Percentiles rank a stretch among this genome's conserved stretches.
Conservation (phyloP, 2,888 invertebrate genomes). For the Idaea biselata region DNA sequence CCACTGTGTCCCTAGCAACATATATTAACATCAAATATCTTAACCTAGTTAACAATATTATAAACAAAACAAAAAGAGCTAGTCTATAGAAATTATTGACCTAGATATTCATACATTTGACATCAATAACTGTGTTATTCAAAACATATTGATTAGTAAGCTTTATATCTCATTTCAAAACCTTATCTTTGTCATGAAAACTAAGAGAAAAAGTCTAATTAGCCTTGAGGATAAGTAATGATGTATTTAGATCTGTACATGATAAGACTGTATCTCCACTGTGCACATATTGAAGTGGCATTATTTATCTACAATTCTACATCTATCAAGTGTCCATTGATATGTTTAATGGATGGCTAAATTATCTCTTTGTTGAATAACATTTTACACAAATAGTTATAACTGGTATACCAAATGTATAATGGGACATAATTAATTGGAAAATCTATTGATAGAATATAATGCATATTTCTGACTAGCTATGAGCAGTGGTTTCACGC, state of each 20-base stretch:
- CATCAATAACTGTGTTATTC: not conserved
- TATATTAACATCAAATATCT: constrained; percentile 4
- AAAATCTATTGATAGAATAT: not conserved
- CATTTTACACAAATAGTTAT: not conserved
- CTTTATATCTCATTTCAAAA: not conserved
- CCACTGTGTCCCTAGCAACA: constrained; percentile 72
- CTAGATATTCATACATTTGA: not conserved
- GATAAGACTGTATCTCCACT: too few species aligned
- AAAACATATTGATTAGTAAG: not conserved
- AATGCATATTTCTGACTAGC: not conserved
- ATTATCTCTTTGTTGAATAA: not conserved
- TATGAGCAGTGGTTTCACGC: not conserved
- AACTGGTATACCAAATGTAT: too few species aligned
- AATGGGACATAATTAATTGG: not conserved
- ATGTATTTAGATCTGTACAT: too few species aligned
- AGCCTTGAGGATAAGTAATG: too few species aligned
- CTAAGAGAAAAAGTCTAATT: too few species aligned
- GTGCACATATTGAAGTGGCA: not conserved
- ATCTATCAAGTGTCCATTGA: not conserved
- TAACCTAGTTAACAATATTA: constrained; percentile 5
- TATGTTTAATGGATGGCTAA: not conserved
- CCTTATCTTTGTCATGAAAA: constrained; percentile 7
- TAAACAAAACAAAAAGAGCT: constrained; percentile 8
- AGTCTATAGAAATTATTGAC: not conserved
- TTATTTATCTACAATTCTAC: not conserved